These are phyloP conservation scores for Lutraria lutraria DNA, from an alignment of 2,888 invertebrate genomes.

Conservation along the genomic window DNA sequence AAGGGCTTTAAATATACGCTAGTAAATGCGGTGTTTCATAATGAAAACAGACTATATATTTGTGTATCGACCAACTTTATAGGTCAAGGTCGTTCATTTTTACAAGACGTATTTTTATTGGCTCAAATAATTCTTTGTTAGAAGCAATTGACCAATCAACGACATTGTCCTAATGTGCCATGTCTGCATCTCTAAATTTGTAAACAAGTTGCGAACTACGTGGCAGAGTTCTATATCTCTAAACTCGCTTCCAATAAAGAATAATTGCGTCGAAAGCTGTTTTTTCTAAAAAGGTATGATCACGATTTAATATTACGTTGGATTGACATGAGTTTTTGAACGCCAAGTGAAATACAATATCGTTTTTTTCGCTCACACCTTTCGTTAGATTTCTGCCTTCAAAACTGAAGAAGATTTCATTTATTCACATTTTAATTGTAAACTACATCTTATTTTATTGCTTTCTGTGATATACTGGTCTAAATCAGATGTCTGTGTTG, in stretches of 20 bases:
- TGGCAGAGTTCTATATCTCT: constrained; percentile 46
- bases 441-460: too few relatives aligned
- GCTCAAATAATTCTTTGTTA: constrained; percentile 36
- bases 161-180: not conserved
- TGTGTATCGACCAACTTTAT: constrained; percentile 41
- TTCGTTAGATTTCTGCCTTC: not conserved
- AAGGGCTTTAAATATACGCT: not conserved
- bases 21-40: not conserved
- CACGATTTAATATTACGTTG: not conserved
- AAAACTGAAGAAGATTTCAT: too few relatives aligned
- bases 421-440: too few relatives aligned
- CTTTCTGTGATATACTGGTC: too few relatives aligned
- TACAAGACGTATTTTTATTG: constrained; percentile 57
- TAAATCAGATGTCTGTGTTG: too few relatives aligned
- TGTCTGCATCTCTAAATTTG: constrained; percentile 54
- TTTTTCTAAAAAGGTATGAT: not conserved
- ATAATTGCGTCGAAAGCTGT: not conserved
- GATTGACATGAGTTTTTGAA: not conserved
- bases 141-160: constrained; percentile 18
- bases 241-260: not conserved
- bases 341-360: not conserved
- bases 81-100: constrained; percentile 53
- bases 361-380: not conserved
- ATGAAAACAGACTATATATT: constrained; percentile 50
- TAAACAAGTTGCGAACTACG: constrained; percentile 63